These are phyloP conservation scores for Drosophila colorata DNA, from an alignment of 2,888 invertebrate genomes.

Conservation along the genomic window DNA sequence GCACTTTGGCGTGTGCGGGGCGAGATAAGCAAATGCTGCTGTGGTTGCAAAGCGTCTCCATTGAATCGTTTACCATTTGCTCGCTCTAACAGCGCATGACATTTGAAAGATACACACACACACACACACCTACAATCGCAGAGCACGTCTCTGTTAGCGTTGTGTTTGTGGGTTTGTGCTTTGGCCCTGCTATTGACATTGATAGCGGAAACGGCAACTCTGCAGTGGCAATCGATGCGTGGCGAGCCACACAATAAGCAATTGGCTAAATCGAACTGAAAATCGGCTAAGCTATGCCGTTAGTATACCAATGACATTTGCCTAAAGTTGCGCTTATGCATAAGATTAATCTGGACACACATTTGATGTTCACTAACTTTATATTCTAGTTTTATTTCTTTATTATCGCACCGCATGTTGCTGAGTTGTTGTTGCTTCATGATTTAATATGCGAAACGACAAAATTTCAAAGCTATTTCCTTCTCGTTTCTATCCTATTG, in stretches of 20 bases:
- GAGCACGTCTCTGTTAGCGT: constrained; percentile 18
- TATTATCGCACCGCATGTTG: constrained; percentile 1
- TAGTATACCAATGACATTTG: constrained; percentile 14
- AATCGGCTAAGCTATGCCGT: constrained; percentile 26
- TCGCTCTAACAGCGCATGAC: constrained; percentile 78
- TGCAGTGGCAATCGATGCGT: constrained; percentile 57
- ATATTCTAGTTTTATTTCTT: neutral
- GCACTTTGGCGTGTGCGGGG: constrained; percentile 68
- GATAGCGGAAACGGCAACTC: constrained; percentile 62
- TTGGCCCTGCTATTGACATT: constrained; percentile 56
- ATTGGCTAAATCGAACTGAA: constrained; percentile 45
- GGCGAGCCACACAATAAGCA: constrained; percentile 47
- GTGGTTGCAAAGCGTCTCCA: constrained; percentile 60
- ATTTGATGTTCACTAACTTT: neutral
- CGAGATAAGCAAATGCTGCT: constrained; percentile 74
- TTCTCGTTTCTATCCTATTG: neutral
- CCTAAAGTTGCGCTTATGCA: neutral
- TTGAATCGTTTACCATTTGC: constrained; percentile 72
- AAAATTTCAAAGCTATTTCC: neutral
- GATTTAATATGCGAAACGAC: neutral
- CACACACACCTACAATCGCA: constrained; percentile 6
- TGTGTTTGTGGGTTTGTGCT: constrained; percentile 37
- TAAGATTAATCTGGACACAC: constrained; percentile 2
- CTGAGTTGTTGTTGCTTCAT: no score
- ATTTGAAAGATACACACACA: constrained; percentile 60